Base-by-base conservation (phyloP, 2,797 vertebrate species). In the Rachycentron canadum region DNA sequence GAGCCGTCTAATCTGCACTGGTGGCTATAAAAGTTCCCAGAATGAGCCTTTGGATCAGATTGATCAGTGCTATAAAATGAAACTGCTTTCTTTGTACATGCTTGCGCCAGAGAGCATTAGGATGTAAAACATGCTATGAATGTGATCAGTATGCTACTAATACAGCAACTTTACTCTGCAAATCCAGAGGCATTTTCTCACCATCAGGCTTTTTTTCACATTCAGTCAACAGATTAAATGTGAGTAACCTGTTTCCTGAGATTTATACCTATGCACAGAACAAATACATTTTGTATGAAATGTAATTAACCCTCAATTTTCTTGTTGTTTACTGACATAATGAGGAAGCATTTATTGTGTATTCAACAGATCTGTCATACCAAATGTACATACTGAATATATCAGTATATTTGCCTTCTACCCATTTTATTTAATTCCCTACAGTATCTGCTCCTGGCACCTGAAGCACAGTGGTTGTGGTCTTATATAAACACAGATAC, bases 21-120 rank as follows among this genome's bases (percentile, higher is more conserved):
- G 76, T 65, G 76, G 73, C 82, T 58, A 69, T 91, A 86, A 90
- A 89, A 77, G 65, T 77, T 91, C 79, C 72, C 78, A 50, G 66
- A 77, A 73, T 3, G 17, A 86, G 57, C 65, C 40, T 58, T 69
- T 58, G 47, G 52, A 68, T 68, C 1, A 11, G 71, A 87, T 78
- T 86, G 83, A 85, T 86, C 87, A 52, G 63, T 21, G 73, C 74
- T 62, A 68, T 89, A 75, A 90, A 90, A 78, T 58, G 3, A 86
- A 88, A 75, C 36, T 45, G 70, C 68, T 82, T 65, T 84, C 50
- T 66, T 59, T 76, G 28, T 82, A 43, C 76, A 81, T 36, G 61
- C 55, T 49, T 77, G 56, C 21, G 19, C 77, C 26, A 73, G n/a
- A 72, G 75, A 71, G 59, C 8, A 40, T 69, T 23, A 69, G 25